Evolutionary conservation across 2,113 vertebrate genomes (phyloP).

Genomic region (Anhinga rufa): DNA sequence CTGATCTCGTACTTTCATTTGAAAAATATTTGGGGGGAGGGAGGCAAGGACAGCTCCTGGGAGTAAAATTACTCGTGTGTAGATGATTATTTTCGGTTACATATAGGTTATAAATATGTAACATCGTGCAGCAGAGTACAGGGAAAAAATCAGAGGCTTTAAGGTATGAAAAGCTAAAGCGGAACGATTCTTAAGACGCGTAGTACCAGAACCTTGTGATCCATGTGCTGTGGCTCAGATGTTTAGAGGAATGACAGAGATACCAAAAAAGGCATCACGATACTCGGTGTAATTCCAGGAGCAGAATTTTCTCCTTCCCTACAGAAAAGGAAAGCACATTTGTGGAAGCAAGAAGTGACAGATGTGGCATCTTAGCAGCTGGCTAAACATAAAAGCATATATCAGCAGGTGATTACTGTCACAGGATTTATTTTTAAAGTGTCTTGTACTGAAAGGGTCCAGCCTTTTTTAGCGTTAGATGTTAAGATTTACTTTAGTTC

Average conservation of each 20-base stretch:
- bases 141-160: background rate
- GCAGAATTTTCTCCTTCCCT: slow-evolving; percentile 20
- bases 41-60: background rate
- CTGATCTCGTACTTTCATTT: background rate
- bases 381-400: slow-evolving; percentile 31
- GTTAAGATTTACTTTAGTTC: background rate
- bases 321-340: slow-evolving; percentile 32
- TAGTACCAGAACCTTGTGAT: background rate
- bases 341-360: slow-evolving; percentile 35
- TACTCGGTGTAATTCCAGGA: background rate
- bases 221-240: background rate
- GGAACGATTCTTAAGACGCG: background rate
- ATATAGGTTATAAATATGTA: background rate
- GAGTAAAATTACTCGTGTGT: background rate
- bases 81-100: background rate
- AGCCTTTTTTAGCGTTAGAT: background rate
- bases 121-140: background rate
- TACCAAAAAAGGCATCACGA: slow-evolving; percentile 55
- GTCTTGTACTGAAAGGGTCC: background rate
- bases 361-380: slow-evolving; percentile 53
- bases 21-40: background rate
- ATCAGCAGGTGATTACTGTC: slow-evolving; percentile 28
- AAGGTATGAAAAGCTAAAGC: background rate
- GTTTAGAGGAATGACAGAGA: slow-evolving; percentile 4
- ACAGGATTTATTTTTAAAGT: slow-evolving; percentile 42